Percentiles rank a stretch among this genome's conserved stretches.
Conservation (phyloP, 2,797 vertebrate species). For the Periophthalmus magnuspinnatus region DNA sequence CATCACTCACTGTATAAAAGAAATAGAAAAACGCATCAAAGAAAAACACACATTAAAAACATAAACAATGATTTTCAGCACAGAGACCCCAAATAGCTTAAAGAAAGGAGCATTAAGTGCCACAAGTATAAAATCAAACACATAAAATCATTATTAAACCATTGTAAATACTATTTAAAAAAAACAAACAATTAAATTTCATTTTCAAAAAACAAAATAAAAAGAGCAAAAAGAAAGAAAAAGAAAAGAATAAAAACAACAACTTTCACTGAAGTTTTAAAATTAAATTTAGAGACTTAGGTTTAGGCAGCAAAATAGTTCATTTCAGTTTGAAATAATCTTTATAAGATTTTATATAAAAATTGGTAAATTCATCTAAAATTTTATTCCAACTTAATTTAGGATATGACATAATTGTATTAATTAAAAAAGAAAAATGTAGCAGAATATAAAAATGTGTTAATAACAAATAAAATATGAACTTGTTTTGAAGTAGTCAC, state of each 20-base stretch:
- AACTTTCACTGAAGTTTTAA: not conserved
- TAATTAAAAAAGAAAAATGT: not conserved
- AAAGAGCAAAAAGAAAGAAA: not conserved
- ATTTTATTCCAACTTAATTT: not conserved
- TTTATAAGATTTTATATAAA: not conserved
- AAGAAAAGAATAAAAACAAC: not conserved
- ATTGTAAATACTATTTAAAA: not conserved
- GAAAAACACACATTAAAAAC: constrained; percentile 14
- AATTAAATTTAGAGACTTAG: too few relatives aligned
- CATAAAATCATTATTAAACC: not conserved
- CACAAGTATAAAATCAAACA: constrained; percentile 14
- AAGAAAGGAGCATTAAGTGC: constrained; percentile 40
- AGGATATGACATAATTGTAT: not conserved
- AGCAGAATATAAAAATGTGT: not conserved
- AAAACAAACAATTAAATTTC: not conserved
- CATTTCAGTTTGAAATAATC: not conserved
- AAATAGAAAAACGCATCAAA: constrained; percentile 23
- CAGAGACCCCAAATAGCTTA: constrained; percentile 10
- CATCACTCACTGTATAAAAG: constrained; percentile 43
- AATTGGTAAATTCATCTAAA: not conserved
- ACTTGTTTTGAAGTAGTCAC: constrained; percentile 10
- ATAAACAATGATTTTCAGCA: constrained; percentile 33
- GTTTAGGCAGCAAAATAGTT: not conserved
- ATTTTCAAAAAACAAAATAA: not conserved
- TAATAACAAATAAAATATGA: constrained; percentile 23